Evolutionary conservation across 2,888 invertebrate species (phyloP).

Genomic region (Drosophila dives): DNA sequence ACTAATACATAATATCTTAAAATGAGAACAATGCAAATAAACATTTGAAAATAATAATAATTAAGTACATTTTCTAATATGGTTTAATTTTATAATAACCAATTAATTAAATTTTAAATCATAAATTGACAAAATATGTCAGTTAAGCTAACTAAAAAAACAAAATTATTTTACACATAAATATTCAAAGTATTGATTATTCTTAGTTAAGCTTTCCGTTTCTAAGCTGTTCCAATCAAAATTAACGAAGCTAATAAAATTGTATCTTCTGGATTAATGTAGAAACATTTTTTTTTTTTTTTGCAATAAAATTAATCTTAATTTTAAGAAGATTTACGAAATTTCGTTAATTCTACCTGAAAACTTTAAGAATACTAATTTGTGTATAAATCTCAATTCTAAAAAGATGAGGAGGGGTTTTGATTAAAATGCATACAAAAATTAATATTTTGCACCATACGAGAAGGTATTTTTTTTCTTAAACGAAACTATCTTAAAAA

Average conservation of each 20-base stretch:
- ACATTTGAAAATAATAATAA: background rate
- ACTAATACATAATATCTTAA: background rate
- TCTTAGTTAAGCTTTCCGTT: background rate
- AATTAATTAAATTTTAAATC: background rate
- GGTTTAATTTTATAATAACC: background rate
- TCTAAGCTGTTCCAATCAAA: background rate
- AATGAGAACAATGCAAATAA: background rate
- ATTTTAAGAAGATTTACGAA: background rate
- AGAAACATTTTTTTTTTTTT: too few relatives aligned
- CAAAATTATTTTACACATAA: background rate
- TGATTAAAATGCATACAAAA: background rate
- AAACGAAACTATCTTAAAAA: background rate
- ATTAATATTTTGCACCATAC: background rate
- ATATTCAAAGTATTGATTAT: background rate
- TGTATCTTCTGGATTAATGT: background rate
- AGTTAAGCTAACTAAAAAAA: background rate
- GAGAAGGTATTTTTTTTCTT: too few relatives aligned
- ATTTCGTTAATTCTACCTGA: background rate
- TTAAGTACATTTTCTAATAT: background rate
- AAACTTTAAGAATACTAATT: background rate
- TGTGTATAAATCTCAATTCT: background rate
- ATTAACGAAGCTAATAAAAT: background rate
- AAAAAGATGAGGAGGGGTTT: background rate
- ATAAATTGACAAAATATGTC: background rate
- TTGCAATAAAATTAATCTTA: background rate